Conservation (phyloP, 2,888 invertebrate species). For the Clunio marinus region DNA sequence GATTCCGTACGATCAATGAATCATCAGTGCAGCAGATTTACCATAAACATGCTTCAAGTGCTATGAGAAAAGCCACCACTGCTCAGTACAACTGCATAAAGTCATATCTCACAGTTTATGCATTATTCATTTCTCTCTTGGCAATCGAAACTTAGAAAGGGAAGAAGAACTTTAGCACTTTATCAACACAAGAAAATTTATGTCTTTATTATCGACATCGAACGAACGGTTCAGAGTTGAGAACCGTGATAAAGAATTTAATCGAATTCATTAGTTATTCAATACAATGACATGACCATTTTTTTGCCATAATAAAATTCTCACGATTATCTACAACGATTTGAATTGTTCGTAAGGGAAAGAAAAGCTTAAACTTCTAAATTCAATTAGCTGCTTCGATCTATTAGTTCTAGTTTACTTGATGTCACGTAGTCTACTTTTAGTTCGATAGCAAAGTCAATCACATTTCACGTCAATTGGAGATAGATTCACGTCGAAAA, state of each 20-base stretch:
- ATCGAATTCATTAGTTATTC: conserved; percentile 15
- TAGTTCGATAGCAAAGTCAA: conserved; percentile 2
- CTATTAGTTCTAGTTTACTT: background rate
- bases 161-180: background rate
- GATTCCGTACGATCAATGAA: background rate
- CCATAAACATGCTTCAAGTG: too few relatives aligned
- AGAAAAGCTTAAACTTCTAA: background rate
- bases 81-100: conserved; percentile 9
- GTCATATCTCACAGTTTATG: conserved; percentile 19
- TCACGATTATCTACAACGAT: background rate
- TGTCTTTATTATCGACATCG: conserved; percentile 23
- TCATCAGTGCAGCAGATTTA: too few relatives aligned
- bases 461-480: background rate
- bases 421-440: background rate
- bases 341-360: too few relatives aligned
- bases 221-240: conserved; percentile 18
- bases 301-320: background rate
- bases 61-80: too few relatives aligned
- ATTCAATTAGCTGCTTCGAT: background rate
- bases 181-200: conserved; percentile 17
- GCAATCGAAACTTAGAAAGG: background rate
- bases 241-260: conserved; percentile 28
- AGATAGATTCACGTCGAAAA: conserved; percentile 1
- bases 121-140: conserved; percentile 20
- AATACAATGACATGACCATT: background rate